phyloP scores from a whole-genome alignment of 2,797 vertebrate genomes.

The Ammospiza maritima region DNA sequence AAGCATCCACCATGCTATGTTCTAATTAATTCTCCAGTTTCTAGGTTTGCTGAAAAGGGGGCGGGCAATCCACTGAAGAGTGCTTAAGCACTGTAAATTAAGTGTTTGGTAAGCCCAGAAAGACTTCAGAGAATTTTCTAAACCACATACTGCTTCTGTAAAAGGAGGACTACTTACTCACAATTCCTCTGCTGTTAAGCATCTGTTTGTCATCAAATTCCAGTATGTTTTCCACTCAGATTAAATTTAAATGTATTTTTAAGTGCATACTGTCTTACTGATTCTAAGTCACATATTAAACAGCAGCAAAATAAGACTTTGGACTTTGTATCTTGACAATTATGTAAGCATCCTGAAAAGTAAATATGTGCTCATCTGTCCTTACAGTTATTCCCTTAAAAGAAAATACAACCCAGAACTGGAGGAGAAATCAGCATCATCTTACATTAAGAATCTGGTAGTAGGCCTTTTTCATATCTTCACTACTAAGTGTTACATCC shows the following conservation, averaged over 20 bases:
- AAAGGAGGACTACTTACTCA: not conserved
- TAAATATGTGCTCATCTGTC: not conserved
- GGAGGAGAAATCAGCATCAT: not conserved
- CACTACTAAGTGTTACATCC: conserved; percentile 83
- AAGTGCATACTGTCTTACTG: not conserved
- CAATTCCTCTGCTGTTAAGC: not conserved
- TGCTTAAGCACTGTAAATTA: not conserved
- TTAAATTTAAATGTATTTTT: not conserved
- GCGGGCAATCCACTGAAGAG: rapidly evolving
- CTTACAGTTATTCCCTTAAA: not conserved
- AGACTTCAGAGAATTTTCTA: not conserved
- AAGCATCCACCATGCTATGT: not conserved
- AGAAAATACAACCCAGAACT: not conserved
- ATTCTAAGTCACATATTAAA: conserved; percentile 34
- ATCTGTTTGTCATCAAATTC: not conserved
- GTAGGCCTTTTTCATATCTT: conserved; percentile 91
- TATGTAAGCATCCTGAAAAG: not conserved
- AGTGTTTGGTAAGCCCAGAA: not conserved
- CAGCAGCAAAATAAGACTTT: conserved; percentile 20
- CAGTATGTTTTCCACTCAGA: not conserved
- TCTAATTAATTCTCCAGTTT: not conserved
- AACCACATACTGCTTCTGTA: not conserved
- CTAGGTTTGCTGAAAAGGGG: not conserved
- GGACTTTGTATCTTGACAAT: not conserved
- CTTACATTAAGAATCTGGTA: conserved; percentile 88